A percentile compares a stretch with the other conserved stretches of the same genome.
phyloP scores from a whole-genome alignment of 2,888 invertebrate species.

The Rotaria sp. region DNA sequence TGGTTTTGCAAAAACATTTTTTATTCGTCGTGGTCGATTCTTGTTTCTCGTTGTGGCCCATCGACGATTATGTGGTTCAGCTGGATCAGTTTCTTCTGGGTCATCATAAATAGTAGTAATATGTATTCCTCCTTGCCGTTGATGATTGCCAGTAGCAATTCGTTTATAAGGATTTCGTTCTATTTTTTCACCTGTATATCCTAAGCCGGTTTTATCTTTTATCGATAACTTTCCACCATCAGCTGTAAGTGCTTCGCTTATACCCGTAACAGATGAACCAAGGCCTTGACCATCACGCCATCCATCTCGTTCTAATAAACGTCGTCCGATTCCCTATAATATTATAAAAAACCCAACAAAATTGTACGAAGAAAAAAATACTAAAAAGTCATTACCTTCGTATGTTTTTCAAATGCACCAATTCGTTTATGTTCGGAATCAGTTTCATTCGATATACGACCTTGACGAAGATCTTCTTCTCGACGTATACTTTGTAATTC shows the following conservation, averaged over 20 bases:
- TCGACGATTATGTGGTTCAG: background rate
- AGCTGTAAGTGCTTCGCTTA: conserved; percentile 47
- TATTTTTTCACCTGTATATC: conserved; percentile 44
- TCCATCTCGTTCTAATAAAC: conserved; percentile 57
- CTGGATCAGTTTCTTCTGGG: conserved; percentile 2
- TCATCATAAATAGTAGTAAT: background rate
- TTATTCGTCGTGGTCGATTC: background rate
- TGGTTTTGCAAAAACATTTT: conserved; percentile 2
- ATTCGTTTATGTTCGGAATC: conserved; percentile 43
- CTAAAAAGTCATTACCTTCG: conserved; percentile 47
- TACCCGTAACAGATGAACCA: conserved; percentile 54
- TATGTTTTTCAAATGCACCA: conserved; percentile 57
- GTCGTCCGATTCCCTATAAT: conserved; percentile 55
- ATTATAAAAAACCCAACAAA: background rate
- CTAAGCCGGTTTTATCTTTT: conserved; percentile 47
- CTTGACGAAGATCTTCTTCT: conserved; percentile 44
- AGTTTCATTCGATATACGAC: conserved; percentile 45
- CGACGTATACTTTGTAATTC: conserved; percentile 49
- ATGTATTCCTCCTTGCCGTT: background rate
- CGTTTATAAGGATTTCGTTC: conserved; percentile 17
- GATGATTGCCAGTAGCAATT: background rate
- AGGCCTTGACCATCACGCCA: conserved; percentile 59
- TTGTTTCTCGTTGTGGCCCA: background rate
- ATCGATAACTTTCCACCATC: conserved; percentile 50
- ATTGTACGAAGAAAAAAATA: background rate